Conservation (phyloP, 2,113 vertebrate genomes). For the Siniperca chuatsi region DNA sequence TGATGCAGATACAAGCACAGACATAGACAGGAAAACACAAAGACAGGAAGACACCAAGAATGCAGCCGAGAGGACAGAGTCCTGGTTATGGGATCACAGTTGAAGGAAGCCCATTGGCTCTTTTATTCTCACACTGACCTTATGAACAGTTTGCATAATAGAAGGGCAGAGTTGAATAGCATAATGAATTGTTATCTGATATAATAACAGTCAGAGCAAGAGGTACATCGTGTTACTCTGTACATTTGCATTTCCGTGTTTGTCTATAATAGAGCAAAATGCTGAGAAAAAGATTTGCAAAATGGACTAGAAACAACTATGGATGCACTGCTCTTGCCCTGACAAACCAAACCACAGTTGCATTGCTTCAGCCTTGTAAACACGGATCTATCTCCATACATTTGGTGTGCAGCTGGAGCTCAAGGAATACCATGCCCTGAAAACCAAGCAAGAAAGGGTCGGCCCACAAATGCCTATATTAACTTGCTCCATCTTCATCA, state of each 20-base stretch:
- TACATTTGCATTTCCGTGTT: not conserved
- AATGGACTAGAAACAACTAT: not conserved
- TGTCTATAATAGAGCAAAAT: not conserved
- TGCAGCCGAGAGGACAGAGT: slow-evolving; percentile 14
- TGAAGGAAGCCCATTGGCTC: slow-evolving; percentile 3
- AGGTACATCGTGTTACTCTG: not conserved
- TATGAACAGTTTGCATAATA: slow-evolving; percentile 1
- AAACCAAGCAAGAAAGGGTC: not conserved
- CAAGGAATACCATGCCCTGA: not conserved
- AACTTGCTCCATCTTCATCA: not conserved
- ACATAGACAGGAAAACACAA: slow-evolving; percentile 32
- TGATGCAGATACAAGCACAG: not conserved
- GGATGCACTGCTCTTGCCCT: not conserved
- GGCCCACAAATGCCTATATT: not conserved
- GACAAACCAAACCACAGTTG: not conserved
- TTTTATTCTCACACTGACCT: slow-evolving; percentile 40
- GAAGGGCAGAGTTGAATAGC: slow-evolving; percentile 8
- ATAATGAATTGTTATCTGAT: not conserved
- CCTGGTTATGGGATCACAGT: slow-evolving; percentile 7
- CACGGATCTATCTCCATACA: not conserved
- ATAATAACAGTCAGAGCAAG: not conserved
- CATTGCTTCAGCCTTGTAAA: not conserved
- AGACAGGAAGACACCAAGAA: slow-evolving; percentile 35
- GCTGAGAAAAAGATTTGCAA: not conserved
- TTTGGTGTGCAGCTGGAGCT: not conserved